Conservation (phyloP, 2,797 vertebrate species). For the Paedocypris micromegethes region DNA sequence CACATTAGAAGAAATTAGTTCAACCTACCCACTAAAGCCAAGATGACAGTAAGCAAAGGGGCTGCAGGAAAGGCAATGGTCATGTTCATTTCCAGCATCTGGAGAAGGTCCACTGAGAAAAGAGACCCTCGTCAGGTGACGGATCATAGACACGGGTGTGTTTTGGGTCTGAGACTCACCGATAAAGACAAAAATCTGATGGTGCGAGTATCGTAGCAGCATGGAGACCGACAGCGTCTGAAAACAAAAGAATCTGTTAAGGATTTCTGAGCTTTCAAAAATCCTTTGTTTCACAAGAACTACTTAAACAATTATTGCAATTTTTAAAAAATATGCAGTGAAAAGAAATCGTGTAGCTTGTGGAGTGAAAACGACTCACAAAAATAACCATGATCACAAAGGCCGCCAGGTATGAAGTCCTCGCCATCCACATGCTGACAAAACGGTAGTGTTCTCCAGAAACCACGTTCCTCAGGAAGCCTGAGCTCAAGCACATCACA, state of each 20-base stretch:
- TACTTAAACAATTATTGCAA: neutral
- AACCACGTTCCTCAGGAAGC: conserved; percentile 93
- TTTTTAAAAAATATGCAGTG: neutral
- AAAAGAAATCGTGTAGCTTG: too few relatives aligned
- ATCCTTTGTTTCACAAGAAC: neutral
- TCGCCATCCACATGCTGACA: conserved; percentile 99
- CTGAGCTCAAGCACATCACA: conserved; percentile 56
- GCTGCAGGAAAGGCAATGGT: conserved; percentile 95
- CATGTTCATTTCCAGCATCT: conserved; percentile 99
- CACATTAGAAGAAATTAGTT: neutral
- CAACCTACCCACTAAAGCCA: conserved; percentile 89
- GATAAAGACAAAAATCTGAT: conserved; percentile 98
- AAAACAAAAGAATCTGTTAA: conserved; percentile 19
- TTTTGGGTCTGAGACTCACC: conserved; percentile 68
- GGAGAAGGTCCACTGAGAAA: conserved; percentile 87
- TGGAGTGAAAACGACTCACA: conserved; percentile 67
- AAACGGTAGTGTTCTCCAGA: conserved; percentile 97
- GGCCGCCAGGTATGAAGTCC: conserved; percentile 90
- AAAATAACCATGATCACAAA: conserved; percentile 99
- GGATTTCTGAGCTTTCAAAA: neutral
- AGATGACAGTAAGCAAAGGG: conserved; percentile 92
- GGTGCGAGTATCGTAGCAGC: conserved; percentile 92
- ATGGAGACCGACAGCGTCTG: conserved; percentile 96
- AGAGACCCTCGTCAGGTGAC: neutral
- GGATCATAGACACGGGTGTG: neutral